Percentiles rank a stretch among this genome's conserved stretches.
phyloP scores from a whole-genome alignment of 2,113 vertebrate species.

The Mesocricetus auratus region DNA sequence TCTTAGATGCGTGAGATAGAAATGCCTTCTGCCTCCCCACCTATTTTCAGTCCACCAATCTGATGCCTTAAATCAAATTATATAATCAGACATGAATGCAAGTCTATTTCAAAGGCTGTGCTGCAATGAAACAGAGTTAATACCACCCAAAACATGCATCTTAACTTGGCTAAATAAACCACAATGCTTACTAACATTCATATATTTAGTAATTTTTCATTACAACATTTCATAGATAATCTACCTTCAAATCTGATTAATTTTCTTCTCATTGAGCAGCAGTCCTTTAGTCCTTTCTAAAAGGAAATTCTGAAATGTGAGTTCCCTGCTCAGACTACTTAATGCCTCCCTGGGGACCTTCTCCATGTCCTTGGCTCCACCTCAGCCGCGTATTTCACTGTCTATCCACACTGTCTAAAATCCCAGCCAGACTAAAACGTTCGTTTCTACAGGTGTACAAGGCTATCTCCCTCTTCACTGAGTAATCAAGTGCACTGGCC shows the following conservation, averaged over 20 bases:
- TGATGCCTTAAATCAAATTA: constrained; percentile 57
- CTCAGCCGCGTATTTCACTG: neutral
- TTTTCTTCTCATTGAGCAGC: neutral
- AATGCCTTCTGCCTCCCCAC: neutral
- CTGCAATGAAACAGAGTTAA: constrained; percentile 29
- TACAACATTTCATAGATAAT: constrained; percentile 3
- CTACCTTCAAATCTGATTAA: constrained; percentile 2
- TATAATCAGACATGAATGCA: neutral
- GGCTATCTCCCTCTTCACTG: neutral
- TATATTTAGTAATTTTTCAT: constrained; percentile 30
- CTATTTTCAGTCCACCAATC: neutral
- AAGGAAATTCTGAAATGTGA: constrained; percentile 30
- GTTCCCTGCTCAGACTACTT: neutral
- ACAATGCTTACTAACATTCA: neutral
- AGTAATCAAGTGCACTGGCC: neutral
- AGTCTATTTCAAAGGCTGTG: constrained; percentile 26
- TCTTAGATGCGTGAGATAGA: neutral
- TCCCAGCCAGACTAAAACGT: neutral
- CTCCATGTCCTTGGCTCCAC: neutral
- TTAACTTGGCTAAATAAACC: constrained; percentile 28
- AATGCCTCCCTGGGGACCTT: neutral
- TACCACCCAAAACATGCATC: neutral
- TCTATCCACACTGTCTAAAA: neutral
- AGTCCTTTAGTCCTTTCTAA: constrained; percentile 26
- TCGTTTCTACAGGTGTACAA: neutral